phyloP scores from a whole-genome alignment of 2,888 invertebrate genomes.

The Callinectes sapidus region DNA sequence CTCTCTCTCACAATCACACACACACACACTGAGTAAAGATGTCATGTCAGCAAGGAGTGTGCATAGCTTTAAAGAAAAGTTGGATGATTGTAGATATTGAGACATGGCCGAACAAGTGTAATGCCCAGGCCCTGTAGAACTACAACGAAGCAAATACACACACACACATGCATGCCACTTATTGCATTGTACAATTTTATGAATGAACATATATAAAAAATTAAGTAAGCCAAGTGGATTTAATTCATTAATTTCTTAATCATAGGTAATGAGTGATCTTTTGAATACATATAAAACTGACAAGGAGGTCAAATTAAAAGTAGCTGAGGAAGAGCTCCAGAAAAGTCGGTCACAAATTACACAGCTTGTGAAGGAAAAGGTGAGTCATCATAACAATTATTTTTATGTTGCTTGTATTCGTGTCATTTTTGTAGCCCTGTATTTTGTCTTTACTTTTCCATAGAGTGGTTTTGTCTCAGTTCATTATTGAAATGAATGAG shows the following conservation, averaged over 20 bases:
- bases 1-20: not conserved
- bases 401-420: not conserved
- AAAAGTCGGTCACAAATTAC: slow-evolving; percentile 4
- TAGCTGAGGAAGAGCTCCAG: slow-evolving; percentile 32
- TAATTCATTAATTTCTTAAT: not conserved
- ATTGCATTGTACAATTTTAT: not conserved
- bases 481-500: not conserved
- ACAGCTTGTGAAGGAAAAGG: slow-evolving; percentile 28
- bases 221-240: not conserved
- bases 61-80: not conserved
- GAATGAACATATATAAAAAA: not conserved
- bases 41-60: too few species aligned
- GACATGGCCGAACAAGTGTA: too few species aligned
- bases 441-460: not conserved
- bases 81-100: not conserved
- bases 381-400: not conserved
- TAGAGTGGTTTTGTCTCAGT: not conserved
- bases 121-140: too few species aligned
- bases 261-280: slow-evolving; percentile 32
- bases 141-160: not conserved
- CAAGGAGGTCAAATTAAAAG: slow-evolving; percentile 42
- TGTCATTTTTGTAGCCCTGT: not conserved
- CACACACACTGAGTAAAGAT: too few species aligned
- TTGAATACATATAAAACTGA: slow-evolving; percentile 38
- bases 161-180: not conserved